A percentile compares a stretch with the other conserved stretches of the same genome.
Evolutionary conservation across 2,888 invertebrate genomes (phyloP).

Genomic region (Baccha elongata): DNA sequence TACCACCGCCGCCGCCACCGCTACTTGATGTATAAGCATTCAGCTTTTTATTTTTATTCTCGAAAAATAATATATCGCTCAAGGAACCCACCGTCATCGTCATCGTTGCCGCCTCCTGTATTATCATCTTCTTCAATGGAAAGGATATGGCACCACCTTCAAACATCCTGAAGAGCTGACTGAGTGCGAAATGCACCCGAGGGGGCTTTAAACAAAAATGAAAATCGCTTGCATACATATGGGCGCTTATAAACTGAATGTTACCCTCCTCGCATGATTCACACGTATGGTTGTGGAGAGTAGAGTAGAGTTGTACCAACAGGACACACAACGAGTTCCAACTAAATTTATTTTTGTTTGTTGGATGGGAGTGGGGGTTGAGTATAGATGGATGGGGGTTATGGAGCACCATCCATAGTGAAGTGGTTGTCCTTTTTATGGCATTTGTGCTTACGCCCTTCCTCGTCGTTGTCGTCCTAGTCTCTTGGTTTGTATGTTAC

Average conservation of each 20-base stretch:
- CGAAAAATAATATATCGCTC: conserved; percentile 74
- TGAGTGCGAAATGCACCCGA: conserved; percentile 83
- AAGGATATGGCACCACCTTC: conserved; percentile 66
- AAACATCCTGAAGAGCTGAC: conserved; percentile 75
- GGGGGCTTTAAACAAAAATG: conserved; percentile 83
- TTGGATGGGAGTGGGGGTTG: neutral
- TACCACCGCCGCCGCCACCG: conserved; percentile 25
- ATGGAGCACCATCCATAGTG: conserved; percentile 39
- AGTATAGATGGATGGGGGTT: neutral
- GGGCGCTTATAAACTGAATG: conserved; percentile 80
- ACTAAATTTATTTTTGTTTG: conserved; percentile 72
- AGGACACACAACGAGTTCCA: conserved; percentile 63
- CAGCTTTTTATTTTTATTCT: conserved; percentile 28
- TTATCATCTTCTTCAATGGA: conserved; percentile 62
- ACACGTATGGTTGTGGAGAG: conserved; percentile 47
- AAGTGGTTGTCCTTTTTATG: conserved; percentile 73
- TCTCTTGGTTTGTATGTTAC: conserved; percentile 23
- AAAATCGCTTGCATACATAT: conserved; percentile 83
- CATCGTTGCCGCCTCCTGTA: conserved; percentile 34
- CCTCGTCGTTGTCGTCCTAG: conserved; percentile 4
- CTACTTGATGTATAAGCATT: conserved; percentile 63
- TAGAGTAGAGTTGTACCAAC: conserved; percentile 35
- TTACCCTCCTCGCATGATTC: conserved; percentile 66
- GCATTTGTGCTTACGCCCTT: conserved; percentile 66
- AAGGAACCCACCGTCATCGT: conserved; percentile 35